Percentiles rank a stretch among this genome's conserved stretches.
Evolutionary conservation across 2,888 invertebrate species (phyloP).

Genomic region (Glyphotaelius pellucidus): DNA sequence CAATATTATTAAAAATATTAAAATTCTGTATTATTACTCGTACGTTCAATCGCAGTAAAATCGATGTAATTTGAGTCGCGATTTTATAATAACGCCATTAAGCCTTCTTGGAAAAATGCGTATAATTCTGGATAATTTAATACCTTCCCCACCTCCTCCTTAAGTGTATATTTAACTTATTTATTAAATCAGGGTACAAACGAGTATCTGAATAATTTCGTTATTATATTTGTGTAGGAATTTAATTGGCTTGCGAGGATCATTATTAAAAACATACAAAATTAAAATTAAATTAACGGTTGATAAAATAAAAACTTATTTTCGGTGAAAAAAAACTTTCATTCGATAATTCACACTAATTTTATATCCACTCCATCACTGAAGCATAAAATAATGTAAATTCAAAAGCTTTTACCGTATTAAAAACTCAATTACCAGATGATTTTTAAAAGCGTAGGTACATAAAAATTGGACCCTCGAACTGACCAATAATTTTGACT

Average conservation of each 20-base stretch:
- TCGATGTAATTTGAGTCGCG: neutral
- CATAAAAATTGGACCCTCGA: neutral
- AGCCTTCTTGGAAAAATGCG: neutral
- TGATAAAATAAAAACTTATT: neutral
- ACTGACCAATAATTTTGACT: neutral
- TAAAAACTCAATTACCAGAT: conserved; percentile 10
- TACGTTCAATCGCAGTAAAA: neutral
- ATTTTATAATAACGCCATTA: neutral
- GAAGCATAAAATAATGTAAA: neutral
- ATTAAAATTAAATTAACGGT: neutral
- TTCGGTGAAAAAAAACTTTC: neutral
- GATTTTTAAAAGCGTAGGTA: neutral
- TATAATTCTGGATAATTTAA: neutral
- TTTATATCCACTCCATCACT: neutral
- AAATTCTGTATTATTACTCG: too few relatives aligned
- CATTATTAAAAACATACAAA: neutral
- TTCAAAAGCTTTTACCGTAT: neutral
- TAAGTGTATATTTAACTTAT: neutral
- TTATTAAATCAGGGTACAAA: neutral
- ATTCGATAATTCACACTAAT: neutral
- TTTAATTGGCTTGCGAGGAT: neutral
- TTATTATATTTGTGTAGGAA: neutral
- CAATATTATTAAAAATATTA: too few relatives aligned
- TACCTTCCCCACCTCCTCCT: neutral
- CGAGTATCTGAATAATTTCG: neutral